Base-by-base conservation (phyloP, 2,797 vertebrate species). In the Vespertilio murinus region DNA sequence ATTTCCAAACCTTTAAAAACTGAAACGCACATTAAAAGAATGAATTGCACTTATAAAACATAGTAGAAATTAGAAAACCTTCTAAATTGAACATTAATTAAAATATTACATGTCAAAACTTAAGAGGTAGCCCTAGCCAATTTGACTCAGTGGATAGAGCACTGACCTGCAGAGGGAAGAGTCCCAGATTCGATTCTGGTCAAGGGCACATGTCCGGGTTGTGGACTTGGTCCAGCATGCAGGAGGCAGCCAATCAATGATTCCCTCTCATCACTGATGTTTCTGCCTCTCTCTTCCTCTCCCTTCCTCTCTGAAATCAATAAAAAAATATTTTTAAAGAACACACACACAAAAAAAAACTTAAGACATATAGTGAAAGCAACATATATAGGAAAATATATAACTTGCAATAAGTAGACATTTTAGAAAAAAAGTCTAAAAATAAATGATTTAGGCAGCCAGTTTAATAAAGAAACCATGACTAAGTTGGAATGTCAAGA, bases 391-490 rank as follows among this genome's bases (percentile, higher is more conserved):
- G 69, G 5, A 78, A 88, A 84, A 73, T 38, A 83, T 56, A 33
- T 65, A 90, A 35, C 52, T 78, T 89, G 4, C 5, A 17, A 83
- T 42, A 82, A 91, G 79, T 71, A 84, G 4, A 25, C 20, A 56
- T 64, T 94, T 85, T 82, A 90, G 40, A 94, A 93, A 73, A 73
- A 80, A 93, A 93, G 28, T 1, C n/a, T 77, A 77, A 88, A 52
- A 84, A 23, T 89, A 79, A 96, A 94, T 49, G 20, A 93, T 88
- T 49, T 38, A 92, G 18, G 3, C 56, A 94, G n/a, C 7, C 11
- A 56, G 42, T 91, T 92, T 93, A 93, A 88, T 94, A 91, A 87
- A 77, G 64, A 95, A 95, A 79, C 25, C 71, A 65, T 74, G 16
- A 73, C 33, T 90, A 95, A 88, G 11, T 80, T 90, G 45, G 28